Evolutionary conservation across 1,140 invertebrate genomes (phyloP).

Genomic region (Hetaerina americana): DNA sequence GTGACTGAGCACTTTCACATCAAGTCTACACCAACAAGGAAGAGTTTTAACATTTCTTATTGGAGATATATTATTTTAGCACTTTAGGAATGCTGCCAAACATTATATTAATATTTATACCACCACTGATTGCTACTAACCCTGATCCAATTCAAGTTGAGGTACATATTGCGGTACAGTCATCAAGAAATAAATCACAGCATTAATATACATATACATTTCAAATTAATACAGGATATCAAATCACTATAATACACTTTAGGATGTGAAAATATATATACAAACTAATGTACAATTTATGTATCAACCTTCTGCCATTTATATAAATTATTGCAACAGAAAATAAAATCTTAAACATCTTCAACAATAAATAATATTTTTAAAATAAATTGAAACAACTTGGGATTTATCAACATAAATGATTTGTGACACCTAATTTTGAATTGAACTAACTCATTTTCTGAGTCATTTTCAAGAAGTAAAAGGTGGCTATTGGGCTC

Average conservation of each 20-base stretch:
- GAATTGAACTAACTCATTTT: too few species aligned
- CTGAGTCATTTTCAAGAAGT: too few species aligned
- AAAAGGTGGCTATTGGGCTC: too few species aligned
- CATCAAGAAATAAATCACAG: neutral
- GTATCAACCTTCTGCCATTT: neutral
- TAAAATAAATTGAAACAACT: neutral
- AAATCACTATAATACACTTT: neutral
- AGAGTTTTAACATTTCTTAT: neutral
- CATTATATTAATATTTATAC: neutral
- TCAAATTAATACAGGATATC: neutral
- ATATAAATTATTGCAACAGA: neutral
- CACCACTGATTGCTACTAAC: neutral
- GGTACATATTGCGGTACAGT: neutral
- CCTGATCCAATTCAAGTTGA: neutral
- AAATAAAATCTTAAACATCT: neutral
- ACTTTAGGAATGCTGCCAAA: neutral
- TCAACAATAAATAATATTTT: neutral
- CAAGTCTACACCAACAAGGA: neutral
- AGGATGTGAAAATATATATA: neutral
- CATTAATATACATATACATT: neutral
- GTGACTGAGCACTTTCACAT: neutral
- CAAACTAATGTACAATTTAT: neutral
- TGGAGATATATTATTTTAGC: neutral
- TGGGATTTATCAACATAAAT: too few species aligned
- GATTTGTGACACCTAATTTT: too few species aligned